phyloP scores from a whole-genome alignment of 2,888 invertebrate genomes.

The Tyria jacobaeae region DNA sequence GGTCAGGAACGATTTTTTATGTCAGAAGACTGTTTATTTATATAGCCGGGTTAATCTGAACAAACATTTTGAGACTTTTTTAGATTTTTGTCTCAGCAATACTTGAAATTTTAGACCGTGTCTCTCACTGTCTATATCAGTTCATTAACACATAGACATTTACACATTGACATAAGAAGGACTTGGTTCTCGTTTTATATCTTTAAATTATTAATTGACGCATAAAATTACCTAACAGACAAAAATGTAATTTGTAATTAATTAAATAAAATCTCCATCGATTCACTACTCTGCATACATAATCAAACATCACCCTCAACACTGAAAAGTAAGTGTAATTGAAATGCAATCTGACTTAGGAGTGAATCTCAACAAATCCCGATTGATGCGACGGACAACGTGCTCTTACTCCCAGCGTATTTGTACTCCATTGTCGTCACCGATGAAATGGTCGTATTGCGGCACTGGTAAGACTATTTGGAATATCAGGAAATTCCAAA shows the following conservation, averaged over 20 bases:
- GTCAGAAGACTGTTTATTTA: neutral
- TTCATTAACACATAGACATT: too few species aligned
- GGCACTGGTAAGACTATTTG: too few species aligned
- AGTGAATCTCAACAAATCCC: conserved; percentile 3
- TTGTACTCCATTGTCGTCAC: conserved; percentile 7
- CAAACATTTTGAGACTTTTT: neutral
- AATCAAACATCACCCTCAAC: neutral
- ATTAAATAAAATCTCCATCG: too few species aligned
- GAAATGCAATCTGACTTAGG: conserved; percentile 2
- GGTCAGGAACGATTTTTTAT: too few species aligned
- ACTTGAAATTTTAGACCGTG: neutral
- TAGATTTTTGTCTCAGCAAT: neutral
- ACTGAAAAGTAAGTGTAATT: neutral
- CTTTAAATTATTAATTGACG: too few species aligned
- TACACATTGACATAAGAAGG: too few species aligned
- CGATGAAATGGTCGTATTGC: conserved; percentile 4
- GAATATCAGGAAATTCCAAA: too few species aligned
- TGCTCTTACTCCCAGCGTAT: conserved; percentile 2
- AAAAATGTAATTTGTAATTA: too few species aligned
- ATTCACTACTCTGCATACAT: neutral
- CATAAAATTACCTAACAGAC: too few species aligned
- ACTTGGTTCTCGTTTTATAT: too few species aligned
- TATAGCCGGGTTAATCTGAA: neutral
- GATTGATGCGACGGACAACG: conserved; percentile 2
- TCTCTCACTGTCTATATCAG: neutral